These are phyloP conservation scores for Tangara arthus DNA, from an alignment of 2,797 vertebrate species.

Conservation along the genomic window DNA sequence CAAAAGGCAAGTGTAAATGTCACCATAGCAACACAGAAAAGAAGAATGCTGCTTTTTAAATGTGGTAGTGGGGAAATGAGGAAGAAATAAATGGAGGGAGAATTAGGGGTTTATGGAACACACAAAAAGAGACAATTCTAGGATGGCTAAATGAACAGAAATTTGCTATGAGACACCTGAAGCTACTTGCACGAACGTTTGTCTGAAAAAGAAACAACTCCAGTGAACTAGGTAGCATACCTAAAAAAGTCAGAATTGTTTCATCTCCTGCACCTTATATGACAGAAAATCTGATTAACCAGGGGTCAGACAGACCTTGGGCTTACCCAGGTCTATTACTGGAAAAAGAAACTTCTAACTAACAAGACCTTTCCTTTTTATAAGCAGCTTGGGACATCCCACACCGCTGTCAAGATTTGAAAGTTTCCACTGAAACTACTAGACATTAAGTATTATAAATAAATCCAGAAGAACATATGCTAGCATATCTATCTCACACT, in stretches of 20 bases:
- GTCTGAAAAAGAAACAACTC: background rate
- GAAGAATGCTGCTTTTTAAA: constrained; percentile 10
- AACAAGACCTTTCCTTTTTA: background rate
- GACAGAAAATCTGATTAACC: background rate
- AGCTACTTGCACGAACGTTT: background rate
- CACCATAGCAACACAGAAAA: constrained; percentile 56
- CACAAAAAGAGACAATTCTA: background rate
- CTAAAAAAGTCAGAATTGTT: background rate
- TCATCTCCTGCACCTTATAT: background rate
- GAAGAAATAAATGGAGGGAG: background rate
- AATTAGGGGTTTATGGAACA: background rate
- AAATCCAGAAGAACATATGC: background rate
- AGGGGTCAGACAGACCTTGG: background rate
- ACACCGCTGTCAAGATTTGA: background rate
- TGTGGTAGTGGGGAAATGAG: background rate
- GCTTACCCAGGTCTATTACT: background rate
- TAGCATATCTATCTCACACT: background rate
- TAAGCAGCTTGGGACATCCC: background rate
- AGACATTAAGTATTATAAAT: background rate
- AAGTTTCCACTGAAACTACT: background rate
- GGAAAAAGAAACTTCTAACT: background rate
- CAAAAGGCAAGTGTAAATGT: constrained; percentile 44
- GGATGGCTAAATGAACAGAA: background rate
- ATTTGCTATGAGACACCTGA: background rate
- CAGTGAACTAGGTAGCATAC: background rate